Evolutionary conservation across 2,888 invertebrate species (phyloP), one percentile per base, ranked within the genome.

Genomic region (Macrophya alboannulata): DNA sequence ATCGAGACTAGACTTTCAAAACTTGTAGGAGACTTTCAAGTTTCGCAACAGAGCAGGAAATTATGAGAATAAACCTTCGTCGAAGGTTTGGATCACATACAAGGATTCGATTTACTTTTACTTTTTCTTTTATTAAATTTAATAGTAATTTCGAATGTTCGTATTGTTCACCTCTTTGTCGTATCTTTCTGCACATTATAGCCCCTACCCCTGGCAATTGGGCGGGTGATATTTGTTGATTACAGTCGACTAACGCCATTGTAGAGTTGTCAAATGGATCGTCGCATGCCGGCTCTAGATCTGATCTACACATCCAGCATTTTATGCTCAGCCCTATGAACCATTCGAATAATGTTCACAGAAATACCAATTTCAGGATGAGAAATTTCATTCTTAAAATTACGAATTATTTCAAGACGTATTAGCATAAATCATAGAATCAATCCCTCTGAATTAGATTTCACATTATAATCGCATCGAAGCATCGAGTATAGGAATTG

Each of bases 201-300:
- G 98, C 96, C 71, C 95, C 94, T 0, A 96, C 94, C 31, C 96
- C 96, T 1, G 96, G 96, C 85, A 97, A 94, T 93, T 97, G 97
- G 0, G 94, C 92, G 51, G 90, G 91, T 4, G 90, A 90, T 86
- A 95, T n/a, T n/a, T n/a, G 95, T 90, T 96, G 95, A 82, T 94
- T 95, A 89, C 97, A 98, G 92, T 98, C 98, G 0, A 96, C 97
- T 81, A 98, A 98, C 0, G 98, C 97, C 86, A 98, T 96, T 0
- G 98, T 97, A 48, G 96, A 96, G 91, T 98, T 98, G 92, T 98
- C 98, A 91, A 98, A 98, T 0, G 98, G 98, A 94, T 98, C 98
- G 0, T 97, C 96, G 92, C 98, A 98, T 94, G 98, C 97, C 0
- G 98, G 97, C 94, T 98, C 98, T 85, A 96, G 96, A 91, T 97